A percentile compares a stretch with the other conserved stretches of the same genome.
These are phyloP conservation scores for Pyxicephalus adspersus DNA, from an alignment of 2,113 vertebrate genomes.

Conservation along the genomic window DNA sequence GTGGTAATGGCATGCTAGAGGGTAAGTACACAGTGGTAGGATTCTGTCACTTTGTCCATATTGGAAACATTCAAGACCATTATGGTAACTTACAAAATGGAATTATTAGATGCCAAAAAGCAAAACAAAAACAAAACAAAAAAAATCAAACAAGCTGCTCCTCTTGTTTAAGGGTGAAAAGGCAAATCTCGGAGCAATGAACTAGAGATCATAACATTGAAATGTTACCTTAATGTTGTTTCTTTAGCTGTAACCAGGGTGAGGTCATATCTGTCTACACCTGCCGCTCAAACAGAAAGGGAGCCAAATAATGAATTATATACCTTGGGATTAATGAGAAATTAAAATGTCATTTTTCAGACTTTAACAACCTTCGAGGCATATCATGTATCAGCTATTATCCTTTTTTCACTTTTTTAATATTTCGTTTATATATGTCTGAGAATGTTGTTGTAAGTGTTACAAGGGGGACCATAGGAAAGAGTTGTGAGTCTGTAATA, in stretches of 20 bases:
- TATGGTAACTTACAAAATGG: too few relatives aligned
- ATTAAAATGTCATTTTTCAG: constrained; percentile 6
- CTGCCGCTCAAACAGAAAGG: neutral
- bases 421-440: neutral
- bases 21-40: too few relatives aligned
- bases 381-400: neutral
- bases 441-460: neutral
- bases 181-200: neutral
- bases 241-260: too few relatives aligned
- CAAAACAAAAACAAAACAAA: too few relatives aligned
- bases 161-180: too few relatives aligned
- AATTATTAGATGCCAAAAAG: too few relatives aligned
- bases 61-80: too few relatives aligned
- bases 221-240: too few relatives aligned
- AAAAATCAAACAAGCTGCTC: too few relatives aligned
- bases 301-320: neutral
- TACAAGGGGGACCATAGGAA: neutral
- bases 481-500: neutral
- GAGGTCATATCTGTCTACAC: neutral
- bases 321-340: neutral
- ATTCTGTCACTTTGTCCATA: too few relatives aligned
- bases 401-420: neutral
- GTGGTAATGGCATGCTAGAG: too few relatives aligned
- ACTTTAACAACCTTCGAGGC: neutral
- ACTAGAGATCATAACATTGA: too few relatives aligned